Base-by-base conservation (phyloP, 2,113 vertebrate genomes). In the Rattus norvegicus region DNA sequence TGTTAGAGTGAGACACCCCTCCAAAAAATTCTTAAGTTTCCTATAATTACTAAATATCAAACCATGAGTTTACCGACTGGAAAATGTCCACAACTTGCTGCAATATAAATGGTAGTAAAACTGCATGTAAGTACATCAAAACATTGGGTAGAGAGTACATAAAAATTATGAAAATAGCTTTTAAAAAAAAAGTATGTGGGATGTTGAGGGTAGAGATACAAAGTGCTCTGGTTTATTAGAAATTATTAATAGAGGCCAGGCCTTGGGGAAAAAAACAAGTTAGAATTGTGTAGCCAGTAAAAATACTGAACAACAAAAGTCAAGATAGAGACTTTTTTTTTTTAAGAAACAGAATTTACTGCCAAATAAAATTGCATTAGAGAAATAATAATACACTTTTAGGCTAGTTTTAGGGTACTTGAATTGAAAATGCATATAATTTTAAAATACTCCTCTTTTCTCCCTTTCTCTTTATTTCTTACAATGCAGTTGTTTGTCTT, bases 101-200 rank as follows among this genome's bases (percentile, higher is more conserved):
- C 54, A 72, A 26, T 30, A 70, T 93, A 80, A 85, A 73, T 97
- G 67, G 43, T 56, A 88, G 19, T 79, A 90, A 92, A 43, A 81
- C n/a, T 16, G 8, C 47, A 36, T 81, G 12, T 90, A 83, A 17
- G 94, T 30, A 88, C 16, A 63, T 5, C 39, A 88, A 63, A 73
- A 49, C 73, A 10, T 33, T 84, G 19, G 10, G 2, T 33, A 13
- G 16, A 11, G 5, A 33, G 28, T 43, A 75, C 19, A 43, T n/a
- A 75, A 92, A 93, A 72, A 79, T 73, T 8, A 89, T 97, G 30
- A 80, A 65, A 72, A 7, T 65, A 93, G n/a, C 52, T 52, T 67
- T 67, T 30, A 16, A 36, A 69, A 26, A 65, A 93, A 92, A 11
- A 33, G 67, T 39, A 54, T 9, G 4, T 72, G 70, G 47, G 43